Base-by-base conservation (phyloP, 2,113 vertebrate genomes). In the Tetrax tetrax region DNA sequence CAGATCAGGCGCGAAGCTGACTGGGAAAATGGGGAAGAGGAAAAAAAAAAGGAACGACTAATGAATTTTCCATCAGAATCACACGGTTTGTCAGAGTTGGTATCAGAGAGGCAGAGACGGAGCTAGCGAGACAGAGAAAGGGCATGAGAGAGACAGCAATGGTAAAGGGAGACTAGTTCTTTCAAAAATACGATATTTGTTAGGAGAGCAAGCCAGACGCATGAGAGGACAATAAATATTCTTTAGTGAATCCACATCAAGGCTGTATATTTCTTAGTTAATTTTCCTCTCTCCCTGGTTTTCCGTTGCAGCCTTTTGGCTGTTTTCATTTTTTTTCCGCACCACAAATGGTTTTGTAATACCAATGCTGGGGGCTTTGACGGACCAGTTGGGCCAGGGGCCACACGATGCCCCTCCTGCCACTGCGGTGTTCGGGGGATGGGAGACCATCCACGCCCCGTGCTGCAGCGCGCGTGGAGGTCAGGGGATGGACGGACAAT, bases 1-100 rank as follows among this genome's bases (percentile, higher is more conserved):
- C 98, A 98, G 98, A 98, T 98, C 98, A 98, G 98, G 98, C 98
- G 98, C 97, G 97, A 98, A 98, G 98, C 98, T 98, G 98, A 98
- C 98, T 98, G 98, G 98, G 98, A 98, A 98, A 97, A 96, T 71
- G 87, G 96, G 96, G 96, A 84, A 90, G 78, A 41, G 3, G 45
- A 43, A 78, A 96, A 92, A 94, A 95, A 96, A 97, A 96, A 96
- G 16, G n/a, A 91, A 93, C 86, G 77, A 96, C 98, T 98, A 98
- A 99, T 99, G 98, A 97, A 98, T 98, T 98, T 98, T 97, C 98
- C 96, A 97, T 98, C 97, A 97, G 98, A 96, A 97, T 68, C n/a
- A 20, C 97, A 53, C 10, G 86, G 97, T 97, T 97, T 97, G 97
- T 97, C 94, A 92, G 97, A 97, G 97, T 97, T 97, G 97, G 95